phyloP scores from a whole-genome alignment of 64 coral and sea anemone species.

The Porites lutea region DNA sequence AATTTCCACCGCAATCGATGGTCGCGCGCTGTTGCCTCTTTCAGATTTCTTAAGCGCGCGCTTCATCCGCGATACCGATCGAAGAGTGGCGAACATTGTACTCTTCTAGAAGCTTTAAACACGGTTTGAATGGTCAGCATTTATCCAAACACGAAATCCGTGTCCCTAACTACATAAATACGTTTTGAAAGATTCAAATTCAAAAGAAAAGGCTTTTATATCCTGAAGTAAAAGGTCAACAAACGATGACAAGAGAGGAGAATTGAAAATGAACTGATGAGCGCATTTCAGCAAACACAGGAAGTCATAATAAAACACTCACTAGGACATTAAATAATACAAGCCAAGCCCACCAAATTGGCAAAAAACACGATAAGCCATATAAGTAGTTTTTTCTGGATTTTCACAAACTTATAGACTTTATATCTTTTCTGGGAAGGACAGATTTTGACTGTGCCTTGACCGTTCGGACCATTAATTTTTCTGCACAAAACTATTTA shows the following conservation, averaged over 20 bases:
- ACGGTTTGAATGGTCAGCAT: not conserved
- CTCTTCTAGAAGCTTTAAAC: not conserved
- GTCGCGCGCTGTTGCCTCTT: not conserved
- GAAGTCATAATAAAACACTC: slow-evolving; percentile 14
- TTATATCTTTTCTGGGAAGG: too few relatives aligned
- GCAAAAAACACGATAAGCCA: not conserved
- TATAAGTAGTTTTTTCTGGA: not conserved
- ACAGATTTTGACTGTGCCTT: too few relatives aligned
- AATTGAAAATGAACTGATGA: slow-evolving; percentile 23
- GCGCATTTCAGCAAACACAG: not conserved
- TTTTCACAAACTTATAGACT: too few relatives aligned
- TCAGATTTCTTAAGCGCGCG: slow-evolving; percentile 73
- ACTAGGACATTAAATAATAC: not conserved
- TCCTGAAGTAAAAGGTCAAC: slow-evolving; percentile 22
- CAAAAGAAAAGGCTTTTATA: slow-evolving; percentile 7
- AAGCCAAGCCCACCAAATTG: not conserved
- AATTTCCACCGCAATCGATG: slow-evolving; percentile 42
- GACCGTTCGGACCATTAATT: too few relatives aligned
- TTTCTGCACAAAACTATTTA: too few relatives aligned
- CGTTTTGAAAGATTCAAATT: slow-evolving; percentile 8
- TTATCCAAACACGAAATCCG: not conserved
- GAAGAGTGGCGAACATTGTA: slow-evolving; percentile 91
- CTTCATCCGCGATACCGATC: slow-evolving; percentile 93
- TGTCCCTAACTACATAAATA: slow-evolving; percentile 36
- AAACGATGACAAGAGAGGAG: slow-evolving; percentile 23